phyloP scores from a whole-genome alignment of 2,888 invertebrate genomes.

The Caenorhabditis sulstoni region DNA sequence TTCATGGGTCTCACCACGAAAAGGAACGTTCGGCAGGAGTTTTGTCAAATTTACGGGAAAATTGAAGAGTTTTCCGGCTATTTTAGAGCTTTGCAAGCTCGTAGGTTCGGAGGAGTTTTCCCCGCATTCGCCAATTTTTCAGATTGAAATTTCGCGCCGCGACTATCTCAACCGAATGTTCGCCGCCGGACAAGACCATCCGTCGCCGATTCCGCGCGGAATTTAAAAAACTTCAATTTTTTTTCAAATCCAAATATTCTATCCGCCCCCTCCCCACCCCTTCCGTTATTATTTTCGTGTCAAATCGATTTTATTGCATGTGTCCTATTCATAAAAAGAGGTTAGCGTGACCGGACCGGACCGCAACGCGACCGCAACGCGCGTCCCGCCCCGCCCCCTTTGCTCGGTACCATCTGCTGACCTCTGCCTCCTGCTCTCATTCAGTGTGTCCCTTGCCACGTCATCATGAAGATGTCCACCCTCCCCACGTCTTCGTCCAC shows the following conservation, averaged over 20 bases:
- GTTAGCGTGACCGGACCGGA: neutral
- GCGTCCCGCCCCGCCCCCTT: too few relatives aligned
- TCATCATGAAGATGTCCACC: too few relatives aligned
- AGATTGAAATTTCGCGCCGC: constrained; percentile 33
- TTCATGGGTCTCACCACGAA: too few relatives aligned
- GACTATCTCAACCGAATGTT: constrained; percentile 47
- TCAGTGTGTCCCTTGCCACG: too few relatives aligned
- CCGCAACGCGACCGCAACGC: constrained; percentile 49
- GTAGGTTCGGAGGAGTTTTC: too few relatives aligned
- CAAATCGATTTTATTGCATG: neutral
- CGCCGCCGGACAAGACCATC: constrained; percentile 30
- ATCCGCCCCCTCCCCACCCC: neutral
- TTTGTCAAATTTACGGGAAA: too few relatives aligned
- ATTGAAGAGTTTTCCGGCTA: too few relatives aligned
- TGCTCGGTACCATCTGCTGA: neutral
- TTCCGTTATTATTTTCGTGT: constrained; percentile 29
- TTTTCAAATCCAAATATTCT: neutral
- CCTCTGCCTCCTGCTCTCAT: neutral
- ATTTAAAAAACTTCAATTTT: neutral
- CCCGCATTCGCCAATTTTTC: too few relatives aligned
- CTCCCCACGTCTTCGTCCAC: too few relatives aligned
- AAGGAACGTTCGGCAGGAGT: too few relatives aligned
- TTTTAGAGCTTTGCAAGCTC: too few relatives aligned
- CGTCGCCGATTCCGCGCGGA: constrained; percentile 30
- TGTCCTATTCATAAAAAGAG: neutral